Evolutionary conservation across 1,140 invertebrate species (phyloP).

Genomic region (Gryllus bimaculatus): DNA sequence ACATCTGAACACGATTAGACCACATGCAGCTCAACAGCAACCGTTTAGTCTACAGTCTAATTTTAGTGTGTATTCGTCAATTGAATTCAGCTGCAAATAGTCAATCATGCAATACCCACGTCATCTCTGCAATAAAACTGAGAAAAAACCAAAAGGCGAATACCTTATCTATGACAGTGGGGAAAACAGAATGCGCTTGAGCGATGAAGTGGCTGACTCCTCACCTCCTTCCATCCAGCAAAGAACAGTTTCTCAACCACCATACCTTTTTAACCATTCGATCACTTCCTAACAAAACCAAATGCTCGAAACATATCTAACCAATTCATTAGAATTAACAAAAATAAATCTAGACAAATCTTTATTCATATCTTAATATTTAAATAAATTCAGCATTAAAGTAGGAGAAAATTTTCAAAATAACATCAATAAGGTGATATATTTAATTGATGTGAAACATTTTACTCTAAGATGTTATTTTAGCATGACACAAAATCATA

Average conservation of each 20-base stretch:
- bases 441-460: too few species aligned
- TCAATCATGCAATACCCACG: conserved; percentile 6
- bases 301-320: neutral
- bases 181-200: conserved; percentile 75
- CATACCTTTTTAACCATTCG: conserved; percentile 91
- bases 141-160: neutral
- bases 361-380: neutral
- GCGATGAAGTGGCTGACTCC: conserved; percentile 41
- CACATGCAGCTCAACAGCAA: conserved; percentile 80
- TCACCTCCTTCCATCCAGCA: conserved; percentile 78
- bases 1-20: conserved; percentile 87
- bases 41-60: conserved; percentile 88
- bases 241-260: conserved; percentile 84
- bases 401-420: too few species aligned
- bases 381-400: neutral
- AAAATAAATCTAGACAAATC: neutral
- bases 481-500: too few species aligned
- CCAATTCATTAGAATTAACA: neutral
- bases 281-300: conserved; percentile 75
- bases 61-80: conserved; percentile 95
- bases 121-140: neutral
- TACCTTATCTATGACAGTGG: conserved; percentile 79
- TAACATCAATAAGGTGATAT: too few species aligned
- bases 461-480: too few species aligned
- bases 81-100: conserved; percentile 75